Percentiles rank a stretch among this genome's conserved stretches.
Conservation (phyloP, 2,888 invertebrate genomes). For the Mesochorus sp. region DNA sequence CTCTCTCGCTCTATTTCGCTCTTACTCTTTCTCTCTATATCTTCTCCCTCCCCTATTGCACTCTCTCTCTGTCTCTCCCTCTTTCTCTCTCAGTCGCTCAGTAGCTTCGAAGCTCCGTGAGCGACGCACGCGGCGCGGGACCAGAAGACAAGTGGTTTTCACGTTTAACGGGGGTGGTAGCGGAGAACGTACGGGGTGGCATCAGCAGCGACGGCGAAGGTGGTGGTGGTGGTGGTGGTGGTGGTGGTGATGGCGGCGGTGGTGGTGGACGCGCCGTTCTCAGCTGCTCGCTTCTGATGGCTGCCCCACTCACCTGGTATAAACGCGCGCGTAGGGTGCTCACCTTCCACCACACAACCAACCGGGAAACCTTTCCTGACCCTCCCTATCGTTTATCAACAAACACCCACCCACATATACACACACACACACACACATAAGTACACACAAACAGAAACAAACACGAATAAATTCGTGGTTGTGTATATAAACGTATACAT, state of each 20-base stretch:
- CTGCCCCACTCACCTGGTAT: conserved; percentile 64
- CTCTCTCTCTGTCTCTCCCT: conserved; percentile 19
- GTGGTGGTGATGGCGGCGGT: conserved; percentile 16
- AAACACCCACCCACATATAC: neutral
- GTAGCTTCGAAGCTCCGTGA: conserved; percentile 46
- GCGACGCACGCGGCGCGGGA: conserved; percentile 54
- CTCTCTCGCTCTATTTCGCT: conserved; percentile 41
- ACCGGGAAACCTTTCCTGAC: conserved; percentile 33
- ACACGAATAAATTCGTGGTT: neutral
- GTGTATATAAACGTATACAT: neutral
- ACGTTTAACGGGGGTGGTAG: conserved; percentile 75
- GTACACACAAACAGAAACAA: neutral
- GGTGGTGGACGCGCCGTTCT: conserved; percentile 35
- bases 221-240: neutral
- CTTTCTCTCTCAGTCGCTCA: conserved; percentile 53
- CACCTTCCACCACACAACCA: conserved; percentile 50
- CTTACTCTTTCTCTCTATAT: conserved; percentile 14
- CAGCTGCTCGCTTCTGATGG: conserved; percentile 33
- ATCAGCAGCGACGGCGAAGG: too few species aligned
- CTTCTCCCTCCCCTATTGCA: conserved; percentile 34
- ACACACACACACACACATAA: conserved; percentile 1
- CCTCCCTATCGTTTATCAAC: neutral
- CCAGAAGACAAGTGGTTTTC: conserved; percentile 73
- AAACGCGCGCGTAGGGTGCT: conserved; percentile 60
- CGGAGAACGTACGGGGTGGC: conserved; percentile 28